Percentiles rank a stretch among this genome's conserved stretches.
phyloP scores from a whole-genome alignment of 2,888 invertebrate species.

The Lordiphosa andalusiaca region DNA sequence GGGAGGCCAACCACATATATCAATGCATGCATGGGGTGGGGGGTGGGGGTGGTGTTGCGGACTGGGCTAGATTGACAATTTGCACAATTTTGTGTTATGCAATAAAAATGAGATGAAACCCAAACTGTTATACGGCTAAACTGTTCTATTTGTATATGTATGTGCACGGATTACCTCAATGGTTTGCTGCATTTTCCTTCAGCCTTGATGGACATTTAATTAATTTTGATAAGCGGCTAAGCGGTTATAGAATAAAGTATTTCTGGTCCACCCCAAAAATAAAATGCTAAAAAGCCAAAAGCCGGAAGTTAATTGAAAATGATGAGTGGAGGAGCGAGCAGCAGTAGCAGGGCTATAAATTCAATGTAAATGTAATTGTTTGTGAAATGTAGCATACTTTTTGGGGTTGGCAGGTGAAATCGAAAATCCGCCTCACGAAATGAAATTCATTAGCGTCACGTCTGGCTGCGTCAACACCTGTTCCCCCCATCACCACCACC shows the following conservation, averaged over 20 bases:
- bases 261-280: slow-evolving; percentile 1
- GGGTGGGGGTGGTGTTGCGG: neutral
- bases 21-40: slow-evolving; percentile 24
- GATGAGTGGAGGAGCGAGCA: slow-evolving; percentile 4
- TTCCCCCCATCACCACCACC: slow-evolving; percentile 8
- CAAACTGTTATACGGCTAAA: slow-evolving; percentile 25
- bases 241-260: slow-evolving; percentile 7
- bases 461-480: slow-evolving; percentile 40
- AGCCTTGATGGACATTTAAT: slow-evolving; percentile 47
- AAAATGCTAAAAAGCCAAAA: slow-evolving; percentile 3
- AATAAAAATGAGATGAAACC: slow-evolving; percentile 54
- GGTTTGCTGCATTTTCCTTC: slow-evolving; percentile 17
- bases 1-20: slow-evolving; percentile 21
- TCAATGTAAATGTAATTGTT: slow-evolving; percentile 49
- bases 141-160: slow-evolving; percentile 2
- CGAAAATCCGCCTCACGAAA: slow-evolving; percentile 3
- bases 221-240: slow-evolving; percentile 53
- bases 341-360: slow-evolving; percentile 25
- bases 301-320: slow-evolving; percentile 55
- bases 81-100: slow-evolving; percentile 67
- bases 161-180: slow-evolving; percentile 4
- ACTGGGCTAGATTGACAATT: slow-evolving; percentile 47
- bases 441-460: slow-evolving; percentile 55
- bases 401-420: neutral
- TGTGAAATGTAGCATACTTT: slow-evolving; percentile 28